Percentiles rank a stretch among this genome's conserved stretches.
phyloP scores from a whole-genome alignment of 2,888 invertebrate genomes.

The Eustalomyia histrio region DNA sequence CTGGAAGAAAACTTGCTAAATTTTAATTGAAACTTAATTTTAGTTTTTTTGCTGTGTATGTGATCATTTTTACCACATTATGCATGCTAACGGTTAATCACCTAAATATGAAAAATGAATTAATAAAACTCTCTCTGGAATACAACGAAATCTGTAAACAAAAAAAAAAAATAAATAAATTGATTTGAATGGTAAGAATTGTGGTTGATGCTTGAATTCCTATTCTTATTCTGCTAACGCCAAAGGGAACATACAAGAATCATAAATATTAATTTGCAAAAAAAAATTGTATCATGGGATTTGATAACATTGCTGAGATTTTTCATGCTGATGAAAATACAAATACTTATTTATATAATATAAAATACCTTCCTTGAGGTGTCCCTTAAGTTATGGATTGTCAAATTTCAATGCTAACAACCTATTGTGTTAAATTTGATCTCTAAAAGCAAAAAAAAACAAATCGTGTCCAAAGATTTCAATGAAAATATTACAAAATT shows the following conservation, averaged over 20 bases:
- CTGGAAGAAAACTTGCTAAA: too few species aligned
- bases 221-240: conserved; percentile 42
- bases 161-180: not conserved
- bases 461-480: too few species aligned
- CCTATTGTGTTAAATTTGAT: too few species aligned
- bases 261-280: conserved; percentile 41
- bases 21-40: too few species aligned
- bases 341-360: not conserved
- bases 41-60: too few species aligned
- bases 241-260: conserved; percentile 11
- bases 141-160: too few species aligned
- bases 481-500: too few species aligned
- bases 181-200: conserved; percentile 60
- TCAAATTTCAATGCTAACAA: too few species aligned
- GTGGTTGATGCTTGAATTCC: conserved; percentile 63
- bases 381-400: not conserved
- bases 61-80: too few species aligned
- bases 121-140: not conserved
- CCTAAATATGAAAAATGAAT: not conserved
- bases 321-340: conserved; percentile 1
- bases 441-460: too few species aligned
- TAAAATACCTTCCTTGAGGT: not conserved
- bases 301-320: conserved; percentile 30
- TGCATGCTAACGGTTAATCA: not conserved
- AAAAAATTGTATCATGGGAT: conserved; percentile 24